phyloP scores from a whole-genome alignment of 2,888 invertebrate genomes.

The Pyrgus malvae region DNA sequence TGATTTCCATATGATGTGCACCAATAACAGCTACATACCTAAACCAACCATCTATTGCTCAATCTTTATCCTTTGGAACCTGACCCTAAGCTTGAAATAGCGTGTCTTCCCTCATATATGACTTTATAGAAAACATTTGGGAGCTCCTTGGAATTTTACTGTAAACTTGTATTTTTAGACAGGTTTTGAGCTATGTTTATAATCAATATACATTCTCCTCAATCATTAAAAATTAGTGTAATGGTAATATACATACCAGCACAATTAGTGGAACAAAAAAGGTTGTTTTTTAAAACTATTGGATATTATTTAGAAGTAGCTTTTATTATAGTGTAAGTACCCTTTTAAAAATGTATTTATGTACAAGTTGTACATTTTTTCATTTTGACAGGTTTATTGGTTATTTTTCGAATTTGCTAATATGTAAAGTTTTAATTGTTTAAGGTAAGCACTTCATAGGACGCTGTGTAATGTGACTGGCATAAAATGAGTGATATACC shows the following conservation, averaged over 20 bases:
- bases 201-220: slow-evolving; percentile 16
- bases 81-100: not conserved
- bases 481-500: no score
- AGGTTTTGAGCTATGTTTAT: slow-evolving; percentile 22
- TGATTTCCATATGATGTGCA: not conserved
- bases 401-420: no score
- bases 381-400: no score
- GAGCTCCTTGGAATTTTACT: not conserved
- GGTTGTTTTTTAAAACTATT: no score
- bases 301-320: slow-evolving; percentile 9
- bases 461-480: no score
- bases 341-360: no score
- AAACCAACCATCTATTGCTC: not conserved
- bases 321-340: no score
- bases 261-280: no score
- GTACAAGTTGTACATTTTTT: slow-evolving; percentile 1
- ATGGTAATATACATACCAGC: no score
- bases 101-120: not conserved
- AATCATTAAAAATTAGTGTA: slow-evolving; percentile 11
- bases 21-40: not conserved
- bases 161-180: slow-evolving; percentile 22
- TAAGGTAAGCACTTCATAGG: no score
- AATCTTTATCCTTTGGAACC: not conserved
- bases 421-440: no score
- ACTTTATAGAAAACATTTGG: not conserved